Evolutionary conservation across 2,888 invertebrate genomes (phyloP), one percentile per base, ranked within the genome.

Genomic region (Leucozona laternaria): DNA sequence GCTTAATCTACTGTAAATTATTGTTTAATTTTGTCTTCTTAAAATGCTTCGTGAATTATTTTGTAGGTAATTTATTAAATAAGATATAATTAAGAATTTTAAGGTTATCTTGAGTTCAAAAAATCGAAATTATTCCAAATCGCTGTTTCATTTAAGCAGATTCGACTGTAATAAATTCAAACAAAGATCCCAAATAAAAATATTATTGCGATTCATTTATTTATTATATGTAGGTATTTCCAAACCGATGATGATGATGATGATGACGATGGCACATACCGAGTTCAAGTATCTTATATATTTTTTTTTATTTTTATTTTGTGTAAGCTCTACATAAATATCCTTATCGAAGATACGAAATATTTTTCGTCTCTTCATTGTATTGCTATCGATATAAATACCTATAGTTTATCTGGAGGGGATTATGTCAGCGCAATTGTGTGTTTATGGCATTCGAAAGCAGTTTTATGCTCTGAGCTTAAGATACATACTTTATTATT

Each of bases 201-300:
- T 79, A 79, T 76, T 84, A 79, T 84, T 84, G 84, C 45, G 58
- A 79, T 79, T 79, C 57, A 71, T 70, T 83, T 79, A 79, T 79
- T 79, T 84, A 84, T 84, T 79, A 66, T n/a, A n/a, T n/a, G n/a
- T n/a, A n/a, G n/a, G n/a, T 48, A 48, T 72, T 60, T 82, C 57
- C 25, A 53, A 53, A 15, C 3, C 53, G 50, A 15, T 25, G 66
- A 50, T 50, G 22, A 40, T 15, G 40, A 31, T 17, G 25, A 22
- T n/a, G n/a, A n/a, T n/a, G n/a, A n/a, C n/a, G n/a, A n/a, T 20
- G 48, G 20, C 20, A 57, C 25, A 62, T 13, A 79, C 55, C 37
- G 55, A 60, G 77, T 53, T 78, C 55, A 62, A 79, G 60, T 81
- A 45, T 55, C n/a, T 25, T 13, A 4, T 58, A 17, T 64, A 11